Percentiles rank a stretch among this genome's conserved stretches.
These are phyloP conservation scores for Platyrinchus mystaceus DNA, from an alignment of 2,797 vertebrate species.

Conservation along the genomic window DNA sequence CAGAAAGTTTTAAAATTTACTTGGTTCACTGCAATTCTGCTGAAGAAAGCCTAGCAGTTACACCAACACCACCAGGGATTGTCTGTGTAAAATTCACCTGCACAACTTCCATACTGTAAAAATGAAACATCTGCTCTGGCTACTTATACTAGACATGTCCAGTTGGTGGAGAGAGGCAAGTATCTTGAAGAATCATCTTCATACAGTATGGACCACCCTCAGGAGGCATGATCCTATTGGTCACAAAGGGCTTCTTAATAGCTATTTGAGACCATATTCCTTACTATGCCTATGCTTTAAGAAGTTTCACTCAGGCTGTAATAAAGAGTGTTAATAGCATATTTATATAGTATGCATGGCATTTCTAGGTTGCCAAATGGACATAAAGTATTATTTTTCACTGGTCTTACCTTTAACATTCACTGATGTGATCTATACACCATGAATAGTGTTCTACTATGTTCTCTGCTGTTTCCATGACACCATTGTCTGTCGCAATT, in stretches of 20 bases:
- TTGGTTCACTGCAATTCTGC: neutral
- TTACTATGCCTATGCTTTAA: neutral
- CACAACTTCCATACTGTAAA: neutral
- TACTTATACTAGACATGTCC: neutral
- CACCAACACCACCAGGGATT: neutral
- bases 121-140: neutral
- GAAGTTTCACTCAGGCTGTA: neutral
- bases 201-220: neutral
- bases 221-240: neutral
- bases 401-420: neutral
- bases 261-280: neutral
- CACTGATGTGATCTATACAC: neutral
- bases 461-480: rapidly evolving
- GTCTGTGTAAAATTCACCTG: neutral
- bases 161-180: neutral
- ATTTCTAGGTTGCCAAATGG: neutral
- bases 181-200: neutral
- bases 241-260: neutral
- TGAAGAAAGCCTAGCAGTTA: neutral
- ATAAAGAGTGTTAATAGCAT: neutral
- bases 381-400: neutral
- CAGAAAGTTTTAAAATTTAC: neutral
- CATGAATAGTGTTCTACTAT: neutral
- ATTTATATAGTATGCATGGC: neutral
- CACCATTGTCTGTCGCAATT: neutral